Percentiles rank a stretch among this genome's conserved stretches.
phyloP scores from a whole-genome alignment of 2,888 invertebrate species.

The Pristionchus exspectatus region DNA sequence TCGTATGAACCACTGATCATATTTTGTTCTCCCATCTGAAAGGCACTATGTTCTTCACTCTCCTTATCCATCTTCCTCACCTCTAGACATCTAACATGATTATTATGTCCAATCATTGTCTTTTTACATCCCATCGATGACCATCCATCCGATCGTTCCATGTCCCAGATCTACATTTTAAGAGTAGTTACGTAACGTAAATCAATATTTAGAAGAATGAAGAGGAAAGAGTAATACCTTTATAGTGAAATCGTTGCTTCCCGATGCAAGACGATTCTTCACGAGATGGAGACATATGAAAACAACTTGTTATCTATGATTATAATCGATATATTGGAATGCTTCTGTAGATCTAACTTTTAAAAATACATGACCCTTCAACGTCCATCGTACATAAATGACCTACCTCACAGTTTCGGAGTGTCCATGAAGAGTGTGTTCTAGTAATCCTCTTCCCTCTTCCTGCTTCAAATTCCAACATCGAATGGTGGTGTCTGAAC shows the following conservation, averaged over 20 bases:
- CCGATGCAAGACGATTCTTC: slow-evolving; percentile 80
- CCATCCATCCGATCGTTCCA: slow-evolving; percentile 81
- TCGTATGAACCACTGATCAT: slow-evolving; percentile 82
- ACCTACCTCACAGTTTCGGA: slow-evolving; percentile 74
- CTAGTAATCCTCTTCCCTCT: slow-evolving; percentile 78
- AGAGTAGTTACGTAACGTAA: too few relatives aligned
- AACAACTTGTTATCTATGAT: neutral
- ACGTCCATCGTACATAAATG: neutral
- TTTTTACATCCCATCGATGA: slow-evolving; percentile 82
- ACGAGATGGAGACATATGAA: slow-evolving; percentile 81
- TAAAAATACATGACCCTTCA: too few relatives aligned
- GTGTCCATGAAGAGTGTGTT: slow-evolving; percentile 81
- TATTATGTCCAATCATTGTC: slow-evolving; percentile 82
- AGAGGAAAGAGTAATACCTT: slow-evolving; percentile 74
- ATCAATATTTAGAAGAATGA: too few relatives aligned
- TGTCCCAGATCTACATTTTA: slow-evolving; percentile 80
- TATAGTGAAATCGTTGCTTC: slow-evolving; percentile 81
- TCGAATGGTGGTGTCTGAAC: slow-evolving; percentile 82
- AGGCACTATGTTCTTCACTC: neutral
- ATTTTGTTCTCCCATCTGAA: slow-evolving; percentile 79
- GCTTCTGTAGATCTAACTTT: too few relatives aligned
- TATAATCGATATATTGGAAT: neutral
- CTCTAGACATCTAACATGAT: slow-evolving; percentile 82
- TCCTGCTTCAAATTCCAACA: slow-evolving; percentile 81
- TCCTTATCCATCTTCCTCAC: slow-evolving; percentile 69